A percentile compares a stretch with the other conserved stretches of the same genome.
Evolutionary conservation across 2,113 vertebrate genomes (phyloP).

Genomic region (Romanogobio albipinnatus): DNA sequence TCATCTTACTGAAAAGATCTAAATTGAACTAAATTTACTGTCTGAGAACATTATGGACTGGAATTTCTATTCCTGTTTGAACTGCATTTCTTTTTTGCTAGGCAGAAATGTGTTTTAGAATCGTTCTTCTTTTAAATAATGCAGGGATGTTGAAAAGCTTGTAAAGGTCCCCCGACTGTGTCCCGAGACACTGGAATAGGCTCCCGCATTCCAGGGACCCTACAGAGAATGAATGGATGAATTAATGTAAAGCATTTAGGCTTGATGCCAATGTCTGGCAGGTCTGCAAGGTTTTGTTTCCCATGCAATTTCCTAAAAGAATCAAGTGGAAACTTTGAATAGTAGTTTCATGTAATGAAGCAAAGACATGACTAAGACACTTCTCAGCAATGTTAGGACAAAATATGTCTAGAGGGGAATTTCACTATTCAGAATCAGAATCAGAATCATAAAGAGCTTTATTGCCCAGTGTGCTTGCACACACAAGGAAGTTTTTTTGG

Average conservation of each 20-base stretch:
- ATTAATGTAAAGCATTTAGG: not conserved
- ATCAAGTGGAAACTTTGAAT: not conserved
- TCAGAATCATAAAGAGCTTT: no score
- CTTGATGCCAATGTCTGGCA: not conserved
- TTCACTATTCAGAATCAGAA: no score
- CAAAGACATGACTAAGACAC: conserved; percentile 30
- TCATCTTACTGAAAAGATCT: not conserved
- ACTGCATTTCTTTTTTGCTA: not conserved
- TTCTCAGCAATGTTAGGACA: not conserved
- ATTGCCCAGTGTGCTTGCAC: no score
- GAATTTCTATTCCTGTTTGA: not conserved
- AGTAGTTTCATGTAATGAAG: not conserved
- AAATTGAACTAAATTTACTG: not conserved
- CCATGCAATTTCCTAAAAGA: not conserved
- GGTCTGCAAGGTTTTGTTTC: not conserved
- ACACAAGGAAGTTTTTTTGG: no score
- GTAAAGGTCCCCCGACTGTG: no score
- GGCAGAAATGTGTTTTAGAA: not conserved
- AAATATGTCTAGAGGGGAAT: not conserved
- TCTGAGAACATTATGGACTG: not conserved
- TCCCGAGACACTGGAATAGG: no score
- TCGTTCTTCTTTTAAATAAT: not conserved
- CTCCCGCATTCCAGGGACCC: no score
- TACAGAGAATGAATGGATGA: no score
- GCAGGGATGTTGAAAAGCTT: not conserved